Conservation (phyloP, 2,888 invertebrate genomes). For the Rhingia campestris region DNA sequence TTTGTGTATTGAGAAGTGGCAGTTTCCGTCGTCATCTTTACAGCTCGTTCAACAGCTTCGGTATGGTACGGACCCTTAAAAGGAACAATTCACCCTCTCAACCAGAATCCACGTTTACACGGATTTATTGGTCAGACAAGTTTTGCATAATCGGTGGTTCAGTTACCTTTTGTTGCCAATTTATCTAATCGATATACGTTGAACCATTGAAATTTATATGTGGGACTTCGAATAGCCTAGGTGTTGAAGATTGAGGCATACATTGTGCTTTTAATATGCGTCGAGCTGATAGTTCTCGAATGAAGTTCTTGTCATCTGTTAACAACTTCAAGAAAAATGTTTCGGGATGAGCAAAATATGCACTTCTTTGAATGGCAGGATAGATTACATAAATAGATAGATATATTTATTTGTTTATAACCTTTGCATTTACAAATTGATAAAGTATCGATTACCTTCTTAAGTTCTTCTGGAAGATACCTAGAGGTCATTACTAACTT, state of each 20-base stretch:
- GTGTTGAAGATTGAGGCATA: not conserved
- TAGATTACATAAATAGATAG: no score
- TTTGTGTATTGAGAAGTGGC: constrained; percentile 9
- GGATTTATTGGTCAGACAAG: no score
- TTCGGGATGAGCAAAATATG: no score
- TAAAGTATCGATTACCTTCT: no score
- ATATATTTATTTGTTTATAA: no score
- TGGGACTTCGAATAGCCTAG: not conserved
- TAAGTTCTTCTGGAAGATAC: no score
- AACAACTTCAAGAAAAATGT: not conserved
- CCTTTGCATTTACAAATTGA: no score
- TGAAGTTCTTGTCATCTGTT: constrained; percentile 4
- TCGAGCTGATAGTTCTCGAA: no score
- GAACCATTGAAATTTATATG: constrained; percentile 2
- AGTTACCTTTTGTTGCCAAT: not conserved
- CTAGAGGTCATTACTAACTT: no score
- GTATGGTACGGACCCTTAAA: constrained; percentile 1
- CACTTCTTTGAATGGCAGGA: no score
- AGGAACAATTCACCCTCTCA: constrained; percentile 5
- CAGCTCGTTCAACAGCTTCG: not conserved
- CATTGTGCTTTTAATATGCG: constrained; percentile 8
- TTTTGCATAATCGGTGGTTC: constrained; percentile 6
- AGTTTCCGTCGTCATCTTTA: constrained; percentile 1
- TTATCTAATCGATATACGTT: constrained; percentile 12
- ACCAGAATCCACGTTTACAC: not conserved